Base-by-base conservation (phyloP, 2,888 invertebrate genomes). In the Melipona beecheii region DNA sequence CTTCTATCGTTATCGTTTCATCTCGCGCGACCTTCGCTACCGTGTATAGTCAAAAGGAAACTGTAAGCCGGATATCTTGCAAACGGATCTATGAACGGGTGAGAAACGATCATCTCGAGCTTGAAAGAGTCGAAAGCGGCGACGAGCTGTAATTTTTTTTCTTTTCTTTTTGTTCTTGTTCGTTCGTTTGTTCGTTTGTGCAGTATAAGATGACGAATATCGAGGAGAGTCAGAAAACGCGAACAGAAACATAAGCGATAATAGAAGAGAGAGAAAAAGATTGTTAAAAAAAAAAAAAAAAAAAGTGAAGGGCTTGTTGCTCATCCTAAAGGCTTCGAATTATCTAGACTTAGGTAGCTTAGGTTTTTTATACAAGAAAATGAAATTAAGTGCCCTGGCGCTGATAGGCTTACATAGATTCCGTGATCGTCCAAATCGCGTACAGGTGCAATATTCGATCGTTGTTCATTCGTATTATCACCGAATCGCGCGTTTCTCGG, bases 271-370 rank as follows among this genome's bases (percentile, higher is more conserved):
- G 24, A 27, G 24, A 58, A 49, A 6, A 43, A 64, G 43, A 80
- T 66, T 36, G 72, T 54, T 58, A 31, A 60, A 70, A 68, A 65
- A 77, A 60, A 69, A 43, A 43, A 43, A 43, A 36, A 36, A 36
- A 36, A 6, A 36, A 36, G 36, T 36, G 58, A 62, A 86, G 85
- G 81, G 81, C 75, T 87, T 87, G 84, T 88, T 89, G 89, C 86
- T 89, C 89, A 88, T 89, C 84, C 84, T 82, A 84, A 64, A 84
- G 70, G 83, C 84, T 91, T 91, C 88, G 89, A 91, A 91, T 91
- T 89, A 90, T 88, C 82, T 93, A 92, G 91, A 86, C 72, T 91
- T 92, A 90, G 88, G 89, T 92, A 92, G 90, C 88, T 92, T 9
- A 91, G 91, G 88, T 88, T 90, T 92, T 92, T 92, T 89, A 89